Base-by-base conservation (phyloP, 2,113 vertebrate genomes). In the Nansenia antarctica region DNA sequence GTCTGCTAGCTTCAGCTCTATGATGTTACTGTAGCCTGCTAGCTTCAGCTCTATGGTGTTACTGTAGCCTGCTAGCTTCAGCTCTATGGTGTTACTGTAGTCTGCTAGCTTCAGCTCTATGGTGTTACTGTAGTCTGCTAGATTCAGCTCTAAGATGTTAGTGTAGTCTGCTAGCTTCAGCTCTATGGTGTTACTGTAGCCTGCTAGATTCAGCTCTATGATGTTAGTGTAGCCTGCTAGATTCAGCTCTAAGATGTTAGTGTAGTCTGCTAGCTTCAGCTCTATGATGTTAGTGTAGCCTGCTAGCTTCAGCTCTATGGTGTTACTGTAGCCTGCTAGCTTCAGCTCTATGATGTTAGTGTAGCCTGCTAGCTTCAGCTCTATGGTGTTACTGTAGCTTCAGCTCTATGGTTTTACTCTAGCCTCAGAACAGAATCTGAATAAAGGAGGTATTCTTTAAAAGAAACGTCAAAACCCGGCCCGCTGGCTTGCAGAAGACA, bases 361-460 rank as follows among this genome's bases (percentile, higher is more conserved):
- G 61, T 76, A 67, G 69, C 69, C 20, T 2, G n/a, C n/a, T n/a
- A n/a, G n/a, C n/a, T n/a, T 37, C 35, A 5, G 35, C 35, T 11
- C 4, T 11, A 37, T 37, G 2, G n/a, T n/a, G n/a, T n/a, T n/a
- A 61, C 62, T 70, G 61, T 76, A 67, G 69, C 69, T n/a, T 37
- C 35, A 5, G 35, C 35, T 11, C 4, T 11, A 37, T 37, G 2
- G n/a, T n/a, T n/a, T n/a, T n/a, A 61, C 62, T 70, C 63, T 76
- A 67, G 69, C 69, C 20, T 2, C 12, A 6, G 24, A 78, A 69
- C 76, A 73, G 71, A 52, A 65, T 30, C 64, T 45, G 73, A 29
- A 83, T 60, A 82, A 82, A 83, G 67, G 24, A 55, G 34, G 57
- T 58, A 68, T 87, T 88, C 65, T 85, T 73, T n/a, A 39, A n/a